Evolutionary conservation across 2,113 vertebrate species (phyloP).

Genomic region (Myotis lucifugus): DNA sequence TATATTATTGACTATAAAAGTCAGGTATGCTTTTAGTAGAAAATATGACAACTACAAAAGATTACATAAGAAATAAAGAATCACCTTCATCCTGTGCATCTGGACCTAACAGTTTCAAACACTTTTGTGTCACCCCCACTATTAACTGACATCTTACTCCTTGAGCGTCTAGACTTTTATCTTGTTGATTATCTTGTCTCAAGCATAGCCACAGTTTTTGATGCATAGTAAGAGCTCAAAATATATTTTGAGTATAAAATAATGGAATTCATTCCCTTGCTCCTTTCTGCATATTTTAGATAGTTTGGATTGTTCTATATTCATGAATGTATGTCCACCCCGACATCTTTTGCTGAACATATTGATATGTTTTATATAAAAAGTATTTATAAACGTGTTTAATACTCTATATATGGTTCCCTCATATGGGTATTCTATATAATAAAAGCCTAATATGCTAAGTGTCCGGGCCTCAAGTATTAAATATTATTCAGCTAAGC

Average conservation of each 20-base stretch:
- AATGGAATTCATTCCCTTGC: background rate
- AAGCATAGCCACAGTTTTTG: background rate
- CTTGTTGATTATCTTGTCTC: background rate
- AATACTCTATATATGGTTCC: background rate
- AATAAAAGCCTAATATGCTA: too few relatives aligned
- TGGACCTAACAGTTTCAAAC: background rate
- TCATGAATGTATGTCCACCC: background rate
- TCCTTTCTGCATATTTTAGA: background rate
- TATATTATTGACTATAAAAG: constrained; percentile 43
- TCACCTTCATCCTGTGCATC: background rate
- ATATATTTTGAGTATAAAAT: background rate
- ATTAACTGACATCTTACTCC: background rate
- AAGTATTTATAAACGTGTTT: background rate
- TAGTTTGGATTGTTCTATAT: background rate
- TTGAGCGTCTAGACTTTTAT: background rate
- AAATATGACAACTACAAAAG: constrained; percentile 19
- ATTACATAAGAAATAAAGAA: background rate
- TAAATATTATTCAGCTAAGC: background rate
- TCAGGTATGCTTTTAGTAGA: constrained; percentile 3
- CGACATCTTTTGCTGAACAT: background rate
- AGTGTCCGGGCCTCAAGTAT: background rate
- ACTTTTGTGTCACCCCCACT: background rate
- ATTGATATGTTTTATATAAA: background rate
- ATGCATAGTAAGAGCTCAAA: background rate
- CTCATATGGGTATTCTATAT: background rate